Percentiles rank a stretch among this genome's conserved stretches.
phyloP scores from a whole-genome alignment of 2,113 vertebrate genomes.

The Gymnarchus niloticus region DNA sequence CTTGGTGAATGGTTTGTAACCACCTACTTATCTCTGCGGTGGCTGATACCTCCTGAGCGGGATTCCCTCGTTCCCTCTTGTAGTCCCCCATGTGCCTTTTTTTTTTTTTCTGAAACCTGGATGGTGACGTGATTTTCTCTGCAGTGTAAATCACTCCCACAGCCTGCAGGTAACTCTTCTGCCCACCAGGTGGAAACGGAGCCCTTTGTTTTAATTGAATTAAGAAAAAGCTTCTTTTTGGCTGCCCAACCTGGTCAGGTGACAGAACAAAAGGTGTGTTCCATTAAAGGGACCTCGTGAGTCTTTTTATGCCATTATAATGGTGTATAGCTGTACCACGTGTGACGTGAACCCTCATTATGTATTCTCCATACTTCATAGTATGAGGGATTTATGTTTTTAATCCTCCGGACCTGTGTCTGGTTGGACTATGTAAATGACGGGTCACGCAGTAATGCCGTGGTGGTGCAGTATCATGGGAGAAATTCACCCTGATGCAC shows the following conservation, averaged over 20 bases:
- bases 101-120: background rate
- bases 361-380: background rate
- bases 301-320: too few relatives aligned
- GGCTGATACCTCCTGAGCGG: background rate
- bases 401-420: background rate
- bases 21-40: background rate
- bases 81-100: background rate
- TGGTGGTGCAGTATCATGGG: background rate
- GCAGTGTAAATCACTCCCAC: background rate
- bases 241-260: constrained; percentile 23
- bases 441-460: background rate
- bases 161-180: background rate
- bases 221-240: background rate
- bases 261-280: background rate
- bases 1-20: background rate
- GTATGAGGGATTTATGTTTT: background rate
- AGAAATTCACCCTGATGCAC: background rate
- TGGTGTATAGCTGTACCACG: background rate
- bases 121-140: background rate
- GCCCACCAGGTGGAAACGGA: constrained; percentile 44
- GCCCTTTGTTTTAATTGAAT: constrained; percentile 27
- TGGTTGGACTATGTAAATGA: background rate
- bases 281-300: background rate
- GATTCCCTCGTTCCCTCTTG: background rate
- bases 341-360: background rate